A percentile compares a stretch with the other conserved stretches of the same genome.
These are phyloP conservation scores for Furcifer pardalis DNA, from an alignment of 2,797 vertebrate species.

Conservation along the genomic window DNA sequence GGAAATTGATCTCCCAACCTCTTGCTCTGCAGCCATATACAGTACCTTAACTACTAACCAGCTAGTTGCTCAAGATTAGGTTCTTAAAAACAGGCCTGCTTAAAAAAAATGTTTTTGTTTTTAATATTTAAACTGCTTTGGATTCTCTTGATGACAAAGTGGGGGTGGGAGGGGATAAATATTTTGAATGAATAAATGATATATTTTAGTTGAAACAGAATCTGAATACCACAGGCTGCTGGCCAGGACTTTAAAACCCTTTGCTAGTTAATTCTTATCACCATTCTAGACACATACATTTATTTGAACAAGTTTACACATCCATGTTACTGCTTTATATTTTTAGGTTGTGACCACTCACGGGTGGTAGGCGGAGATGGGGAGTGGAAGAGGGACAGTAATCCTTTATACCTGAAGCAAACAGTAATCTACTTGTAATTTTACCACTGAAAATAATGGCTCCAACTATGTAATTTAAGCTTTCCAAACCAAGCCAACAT, in stretches of 20 bases:
- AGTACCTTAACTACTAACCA: too few species aligned
- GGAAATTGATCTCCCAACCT: too few species aligned
- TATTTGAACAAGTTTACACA: neutral
- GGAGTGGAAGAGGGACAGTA: neutral
- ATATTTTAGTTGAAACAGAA: too few species aligned
- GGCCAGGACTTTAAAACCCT: neutral
- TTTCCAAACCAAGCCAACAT: constrained; percentile 23
- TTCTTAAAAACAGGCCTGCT: too few species aligned
- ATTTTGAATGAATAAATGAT: too few species aligned
- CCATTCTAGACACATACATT: neutral
- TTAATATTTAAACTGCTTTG: too few species aligned
- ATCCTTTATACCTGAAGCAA: constrained; percentile 12
- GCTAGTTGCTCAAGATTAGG: too few species aligned
- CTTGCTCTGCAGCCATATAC: too few species aligned
- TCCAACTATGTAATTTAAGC: constrained; percentile 12
- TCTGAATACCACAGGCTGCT: too few species aligned
- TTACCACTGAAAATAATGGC: constrained; percentile 6
- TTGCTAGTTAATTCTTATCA: neutral
- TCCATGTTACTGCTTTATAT: neutral
- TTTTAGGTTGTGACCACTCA: neutral
- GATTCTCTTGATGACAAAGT: too few species aligned
- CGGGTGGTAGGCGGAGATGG: neutral
- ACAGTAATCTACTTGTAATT: constrained; percentile 5
- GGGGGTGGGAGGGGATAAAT: too few species aligned
- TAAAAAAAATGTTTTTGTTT: too few species aligned